Percentiles rank a stretch among this genome's conserved stretches.
These are phyloP conservation scores for Poecilia velifera DNA, from an alignment of 2,797 vertebrate species.

Conservation along the genomic window DNA sequence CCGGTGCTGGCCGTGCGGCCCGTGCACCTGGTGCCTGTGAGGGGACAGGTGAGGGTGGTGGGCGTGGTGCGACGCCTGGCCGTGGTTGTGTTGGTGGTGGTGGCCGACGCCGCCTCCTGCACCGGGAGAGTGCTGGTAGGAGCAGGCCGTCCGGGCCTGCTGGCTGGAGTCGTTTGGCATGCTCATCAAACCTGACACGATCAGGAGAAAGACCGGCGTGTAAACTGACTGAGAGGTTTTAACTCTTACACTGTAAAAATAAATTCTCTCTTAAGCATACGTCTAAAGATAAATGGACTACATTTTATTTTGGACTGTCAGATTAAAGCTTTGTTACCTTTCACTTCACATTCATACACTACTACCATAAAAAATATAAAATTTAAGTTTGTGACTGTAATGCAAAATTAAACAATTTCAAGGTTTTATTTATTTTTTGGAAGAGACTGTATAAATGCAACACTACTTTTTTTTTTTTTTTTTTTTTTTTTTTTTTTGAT, in stretches of 20 bases:
- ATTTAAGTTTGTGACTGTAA: background rate
- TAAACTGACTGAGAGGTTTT: background rate
- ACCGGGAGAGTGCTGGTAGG: slow-evolving; percentile 85
- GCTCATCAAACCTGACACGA: slow-evolving; percentile 81
- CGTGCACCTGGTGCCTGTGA: slow-evolving; percentile 66
- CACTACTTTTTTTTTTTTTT: background rate
- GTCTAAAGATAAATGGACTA: background rate
- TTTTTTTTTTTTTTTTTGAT: background rate
- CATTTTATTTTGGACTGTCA: background rate
- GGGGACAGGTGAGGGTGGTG: too few species aligned
- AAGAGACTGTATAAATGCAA: background rate
- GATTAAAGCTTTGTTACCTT: background rate
- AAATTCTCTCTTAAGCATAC: background rate
- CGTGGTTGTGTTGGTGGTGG: slow-evolving; percentile 73
- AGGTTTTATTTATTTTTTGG: background rate
- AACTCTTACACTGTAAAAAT: background rate
- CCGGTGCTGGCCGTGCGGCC: slow-evolving; percentile 65
- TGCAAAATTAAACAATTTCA: background rate
- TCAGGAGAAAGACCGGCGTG: background rate
- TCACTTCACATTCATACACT: background rate
- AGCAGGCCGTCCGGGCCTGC: slow-evolving; percentile 83
- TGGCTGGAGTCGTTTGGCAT: slow-evolving; percentile 82
- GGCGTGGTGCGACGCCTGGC: slow-evolving; percentile 76
- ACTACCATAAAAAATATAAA: background rate
- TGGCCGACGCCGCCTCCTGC: slow-evolving; percentile 69